phyloP scores from a whole-genome alignment of 1,140 invertebrate species.

The Pentalonia nigronervosa region DNA sequence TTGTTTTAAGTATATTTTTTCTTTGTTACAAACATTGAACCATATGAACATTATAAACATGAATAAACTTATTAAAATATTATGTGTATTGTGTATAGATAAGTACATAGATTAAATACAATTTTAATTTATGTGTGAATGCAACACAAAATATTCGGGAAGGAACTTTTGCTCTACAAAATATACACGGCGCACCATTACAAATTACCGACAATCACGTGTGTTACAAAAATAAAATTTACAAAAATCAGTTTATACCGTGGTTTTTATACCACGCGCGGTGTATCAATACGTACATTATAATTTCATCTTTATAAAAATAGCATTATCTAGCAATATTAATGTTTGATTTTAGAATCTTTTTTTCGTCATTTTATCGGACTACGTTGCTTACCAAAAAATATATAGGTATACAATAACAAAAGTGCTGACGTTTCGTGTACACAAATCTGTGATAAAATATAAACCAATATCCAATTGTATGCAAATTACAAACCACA shows the following conservation, averaged over 20 bases:
- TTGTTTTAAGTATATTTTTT: not conserved
- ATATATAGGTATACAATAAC: not conserved
- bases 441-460: not conserved
- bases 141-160: not conserved
- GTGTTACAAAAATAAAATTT: slow-evolving; percentile 24
- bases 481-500: slow-evolving; percentile 14
- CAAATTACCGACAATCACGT: not conserved
- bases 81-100: not conserved
- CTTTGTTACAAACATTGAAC: not conserved
- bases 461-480: not conserved
- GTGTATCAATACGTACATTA: not conserved
- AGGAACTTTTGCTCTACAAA: not conserved
- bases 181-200: not conserved
- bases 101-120: not conserved
- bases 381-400: not conserved
- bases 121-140: not conserved
- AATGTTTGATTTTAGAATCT: not conserved
- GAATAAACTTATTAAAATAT: not conserved
- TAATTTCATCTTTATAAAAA: not conserved
- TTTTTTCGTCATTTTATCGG: not conserved
- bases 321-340: not conserved
- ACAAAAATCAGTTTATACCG: not conserved
- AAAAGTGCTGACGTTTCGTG: not conserved
- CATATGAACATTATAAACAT: not conserved
- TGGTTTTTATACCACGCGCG: not conserved